These are phyloP conservation scores for Ernsta delagoae DNA, from an alignment of 2,888 invertebrate genomes.

Conservation along the genomic window DNA sequence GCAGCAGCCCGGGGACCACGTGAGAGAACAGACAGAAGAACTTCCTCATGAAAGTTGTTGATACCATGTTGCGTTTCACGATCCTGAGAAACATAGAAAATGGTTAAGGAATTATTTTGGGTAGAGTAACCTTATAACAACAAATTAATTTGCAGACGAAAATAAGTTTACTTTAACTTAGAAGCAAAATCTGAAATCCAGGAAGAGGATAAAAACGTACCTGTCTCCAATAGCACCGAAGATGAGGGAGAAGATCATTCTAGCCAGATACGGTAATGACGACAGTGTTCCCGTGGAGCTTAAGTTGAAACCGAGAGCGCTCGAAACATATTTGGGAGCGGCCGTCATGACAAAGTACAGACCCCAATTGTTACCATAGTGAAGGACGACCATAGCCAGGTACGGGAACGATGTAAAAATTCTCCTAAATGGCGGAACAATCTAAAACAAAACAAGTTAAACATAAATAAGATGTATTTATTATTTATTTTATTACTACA, in stretches of 20 bases:
- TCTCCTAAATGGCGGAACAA: constrained; percentile 62
- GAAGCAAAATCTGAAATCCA: no score
- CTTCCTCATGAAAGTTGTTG: constrained; percentile 85
- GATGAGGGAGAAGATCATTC: constrained; percentile 88
- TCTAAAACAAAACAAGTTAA: background rate
- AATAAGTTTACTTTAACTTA: no score
- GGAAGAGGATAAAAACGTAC: no score
- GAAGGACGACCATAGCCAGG: constrained; percentile 87
- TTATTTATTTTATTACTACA: no score
- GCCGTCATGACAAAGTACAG: constrained; percentile 78
- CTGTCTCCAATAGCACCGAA: constrained; percentile 90
- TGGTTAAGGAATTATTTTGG: no score
- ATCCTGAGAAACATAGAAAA: no score
- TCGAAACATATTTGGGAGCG: constrained; percentile 90
- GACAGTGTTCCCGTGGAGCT: constrained; percentile 89
- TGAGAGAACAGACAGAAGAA: constrained; percentile 87
- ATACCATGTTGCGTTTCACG: constrained; percentile 73
- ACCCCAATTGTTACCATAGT: constrained; percentile 91
- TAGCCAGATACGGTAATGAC: constrained; percentile 88
- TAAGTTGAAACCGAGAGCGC: constrained; percentile 89
- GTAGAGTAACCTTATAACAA: no score
- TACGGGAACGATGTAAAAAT: constrained; percentile 89
- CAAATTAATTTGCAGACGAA: no score
- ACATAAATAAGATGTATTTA: no score
- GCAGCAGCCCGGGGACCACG: constrained; percentile 78